Percentiles rank a stretch among this genome's conserved stretches.
These are phyloP conservation scores for Atopsyche davidsoni DNA, from an alignment of 1,140 invertebrate genomes.

Conservation along the genomic window DNA sequence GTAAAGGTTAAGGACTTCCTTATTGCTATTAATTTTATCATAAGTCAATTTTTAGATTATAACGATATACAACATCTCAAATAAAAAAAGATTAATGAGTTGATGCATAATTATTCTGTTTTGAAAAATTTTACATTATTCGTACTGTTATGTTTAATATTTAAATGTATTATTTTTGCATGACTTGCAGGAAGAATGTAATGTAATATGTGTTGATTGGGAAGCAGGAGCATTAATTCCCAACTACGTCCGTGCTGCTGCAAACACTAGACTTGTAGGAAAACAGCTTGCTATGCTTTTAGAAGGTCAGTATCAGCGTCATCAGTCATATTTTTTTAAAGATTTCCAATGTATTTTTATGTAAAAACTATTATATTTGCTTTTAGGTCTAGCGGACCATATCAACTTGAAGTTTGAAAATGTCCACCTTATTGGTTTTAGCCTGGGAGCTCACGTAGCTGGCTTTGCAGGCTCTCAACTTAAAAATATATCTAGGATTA, in stretches of 20 bases:
- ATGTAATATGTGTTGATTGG: slow-evolving; percentile 93
- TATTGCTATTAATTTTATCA: too few relatives aligned
- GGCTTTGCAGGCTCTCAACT: slow-evolving; percentile 87
- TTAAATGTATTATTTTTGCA: neutral
- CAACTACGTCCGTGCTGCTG: slow-evolving; percentile 88
- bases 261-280: slow-evolving; percentile 87
- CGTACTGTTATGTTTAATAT: too few relatives aligned
- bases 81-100: too few relatives aligned
- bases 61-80: too few relatives aligned
- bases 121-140: too few relatives aligned
- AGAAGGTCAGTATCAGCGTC: slow-evolving; percentile 27
- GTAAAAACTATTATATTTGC: neutral
- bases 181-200: slow-evolving; percentile 68
- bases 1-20: too few relatives aligned
- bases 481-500: slow-evolving; percentile 77
- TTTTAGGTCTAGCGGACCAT: slow-evolving; percentile 49
- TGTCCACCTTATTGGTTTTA: slow-evolving; percentile 89
- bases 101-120: too few relatives aligned
- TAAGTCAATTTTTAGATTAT: too few relatives aligned
- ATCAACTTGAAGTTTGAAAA: slow-evolving; percentile 57
- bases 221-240: slow-evolving; percentile 84
- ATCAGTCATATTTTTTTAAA: slow-evolving; percentile 2
- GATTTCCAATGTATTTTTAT: slow-evolving; percentile 2
- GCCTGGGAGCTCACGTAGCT: slow-evolving; percentile 84
- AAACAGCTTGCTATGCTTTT: slow-evolving; percentile 80